Evolutionary conservation across 2,797 vertebrate species (phyloP).

Genomic region (Halcyon badia): DNA sequence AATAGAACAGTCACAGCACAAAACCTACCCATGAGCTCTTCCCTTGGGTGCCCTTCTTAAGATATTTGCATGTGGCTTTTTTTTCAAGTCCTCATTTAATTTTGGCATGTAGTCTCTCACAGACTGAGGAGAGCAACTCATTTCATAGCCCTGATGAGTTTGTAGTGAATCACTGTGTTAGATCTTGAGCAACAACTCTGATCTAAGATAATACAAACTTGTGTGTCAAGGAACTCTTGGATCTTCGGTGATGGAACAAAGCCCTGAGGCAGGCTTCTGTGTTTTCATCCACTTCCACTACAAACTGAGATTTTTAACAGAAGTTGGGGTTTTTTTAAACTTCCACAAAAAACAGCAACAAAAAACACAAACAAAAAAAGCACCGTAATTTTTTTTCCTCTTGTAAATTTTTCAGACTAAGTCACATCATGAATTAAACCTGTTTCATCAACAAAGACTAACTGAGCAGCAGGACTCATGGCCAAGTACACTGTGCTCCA

Average conservation of each 20-base stretch:
- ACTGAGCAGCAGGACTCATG: neutral
- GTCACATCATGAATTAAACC: neutral
- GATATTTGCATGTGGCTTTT: neutral
- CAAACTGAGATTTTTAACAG: neutral
- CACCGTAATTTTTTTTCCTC: neutral
- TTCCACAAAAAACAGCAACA: neutral
- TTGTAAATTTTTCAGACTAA: neutral
- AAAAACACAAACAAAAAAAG: too few relatives aligned
- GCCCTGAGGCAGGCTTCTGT: neutral
- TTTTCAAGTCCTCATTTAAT: neutral
- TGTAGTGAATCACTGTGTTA: neutral
- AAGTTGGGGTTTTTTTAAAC: too few relatives aligned
- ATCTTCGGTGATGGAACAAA: constrained; percentile 9
- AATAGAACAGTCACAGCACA: neutral
- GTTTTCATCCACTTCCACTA: neutral
- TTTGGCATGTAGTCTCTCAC: neutral
- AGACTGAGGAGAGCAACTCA: neutral
- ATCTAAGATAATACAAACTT: neutral
- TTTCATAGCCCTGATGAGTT: neutral
- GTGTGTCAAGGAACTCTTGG: constrained; percentile 24
- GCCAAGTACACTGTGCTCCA: accelerated
- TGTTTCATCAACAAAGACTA: neutral
- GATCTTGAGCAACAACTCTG: neutral
- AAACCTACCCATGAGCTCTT: neutral
- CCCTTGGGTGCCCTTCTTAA: neutral